These are phyloP conservation scores for Lasioglossum baleicum DNA, from an alignment of 1,140 invertebrate genomes.

Conservation along the genomic window DNA sequence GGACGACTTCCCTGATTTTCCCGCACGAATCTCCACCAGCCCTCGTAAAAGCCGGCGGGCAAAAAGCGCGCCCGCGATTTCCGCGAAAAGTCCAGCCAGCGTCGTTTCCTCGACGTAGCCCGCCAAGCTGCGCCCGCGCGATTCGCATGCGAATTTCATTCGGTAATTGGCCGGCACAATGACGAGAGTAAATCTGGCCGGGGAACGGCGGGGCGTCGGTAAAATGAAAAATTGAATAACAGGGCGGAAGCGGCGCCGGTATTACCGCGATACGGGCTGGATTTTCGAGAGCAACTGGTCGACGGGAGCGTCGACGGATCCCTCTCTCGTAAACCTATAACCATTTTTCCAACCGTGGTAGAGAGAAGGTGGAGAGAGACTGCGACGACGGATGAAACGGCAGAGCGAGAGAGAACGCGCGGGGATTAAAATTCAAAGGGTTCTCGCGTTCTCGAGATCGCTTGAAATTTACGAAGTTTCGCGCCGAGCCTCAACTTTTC, in stretches of 20 bases:
- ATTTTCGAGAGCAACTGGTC: slow-evolving; percentile 33
- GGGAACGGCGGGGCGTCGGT: too few relatives aligned
- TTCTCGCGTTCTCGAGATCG: slow-evolving; percentile 45
- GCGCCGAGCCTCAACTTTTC: slow-evolving; percentile 50
- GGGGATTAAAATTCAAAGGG: slow-evolving; percentile 64
- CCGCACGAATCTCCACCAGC: too few relatives aligned
- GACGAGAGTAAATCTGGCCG: too few relatives aligned
- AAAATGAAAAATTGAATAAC: neutral
- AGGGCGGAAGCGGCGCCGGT: neutral
- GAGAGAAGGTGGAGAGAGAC: slow-evolving; percentile 8
- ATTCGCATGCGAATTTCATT: neutral
- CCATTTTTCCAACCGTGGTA: slow-evolving; percentile 43
- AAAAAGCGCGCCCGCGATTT: too few relatives aligned
- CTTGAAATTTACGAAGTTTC: slow-evolving; percentile 64
- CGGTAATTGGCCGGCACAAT: neutral
- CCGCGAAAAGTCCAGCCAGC: too few relatives aligned
- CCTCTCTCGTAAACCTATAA: slow-evolving; percentile 49
- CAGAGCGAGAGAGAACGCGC: slow-evolving; percentile 24
- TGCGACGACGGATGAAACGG: slow-evolving; percentile 55
- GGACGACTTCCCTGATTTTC: too few relatives aligned
- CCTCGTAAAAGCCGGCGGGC: too few relatives aligned
- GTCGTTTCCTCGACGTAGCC: too few relatives aligned
- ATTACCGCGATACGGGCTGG: neutral
- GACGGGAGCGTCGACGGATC: slow-evolving; percentile 14
- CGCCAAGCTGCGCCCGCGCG: neutral